These are phyloP conservation scores for Drosophila hydei DNA, from an alignment of 1,140 invertebrate genomes.

Conservation along the genomic window DNA sequence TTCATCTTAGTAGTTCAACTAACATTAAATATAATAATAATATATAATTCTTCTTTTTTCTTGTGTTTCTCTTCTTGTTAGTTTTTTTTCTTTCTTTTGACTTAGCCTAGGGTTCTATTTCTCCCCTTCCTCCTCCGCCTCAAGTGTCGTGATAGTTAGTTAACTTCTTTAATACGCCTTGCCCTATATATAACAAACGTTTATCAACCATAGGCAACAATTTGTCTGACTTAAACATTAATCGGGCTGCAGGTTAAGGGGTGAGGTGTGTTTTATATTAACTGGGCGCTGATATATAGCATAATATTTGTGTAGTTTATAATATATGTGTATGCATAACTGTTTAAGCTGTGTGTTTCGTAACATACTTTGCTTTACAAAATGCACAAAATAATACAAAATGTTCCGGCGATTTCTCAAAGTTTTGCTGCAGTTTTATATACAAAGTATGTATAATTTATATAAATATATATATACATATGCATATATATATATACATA, in stretches of 20 bases:
- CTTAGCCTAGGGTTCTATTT: constrained; percentile 32
- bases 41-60: constrained; percentile 45
- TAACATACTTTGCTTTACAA: constrained; percentile 58
- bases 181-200: constrained; percentile 14
- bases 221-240: constrained; percentile 30
- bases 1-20: constrained; percentile 77
- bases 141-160: constrained; percentile 18
- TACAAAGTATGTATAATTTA: constrained; percentile 70
- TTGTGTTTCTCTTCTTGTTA: constrained; percentile 55
- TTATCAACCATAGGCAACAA: constrained; percentile 27
- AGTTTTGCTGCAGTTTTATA: constrained; percentile 65
- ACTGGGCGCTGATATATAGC: constrained; percentile 45
- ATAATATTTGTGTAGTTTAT: constrained; percentile 36
- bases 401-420: constrained; percentile 54
- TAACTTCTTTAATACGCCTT: constrained; percentile 35
- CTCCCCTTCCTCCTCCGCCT: constrained; percentile 4
- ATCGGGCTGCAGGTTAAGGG: constrained; percentile 8
- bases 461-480: no score
- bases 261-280: constrained; percentile 16
- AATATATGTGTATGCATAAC: constrained; percentile 28
- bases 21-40: constrained; percentile 76
- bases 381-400: constrained; percentile 80
- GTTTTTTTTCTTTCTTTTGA: constrained; percentile 27
- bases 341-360: constrained; percentile 32
- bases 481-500: no score